Conservation (phyloP, 2,888 invertebrate species). For the Euzetes globulus region DNA sequence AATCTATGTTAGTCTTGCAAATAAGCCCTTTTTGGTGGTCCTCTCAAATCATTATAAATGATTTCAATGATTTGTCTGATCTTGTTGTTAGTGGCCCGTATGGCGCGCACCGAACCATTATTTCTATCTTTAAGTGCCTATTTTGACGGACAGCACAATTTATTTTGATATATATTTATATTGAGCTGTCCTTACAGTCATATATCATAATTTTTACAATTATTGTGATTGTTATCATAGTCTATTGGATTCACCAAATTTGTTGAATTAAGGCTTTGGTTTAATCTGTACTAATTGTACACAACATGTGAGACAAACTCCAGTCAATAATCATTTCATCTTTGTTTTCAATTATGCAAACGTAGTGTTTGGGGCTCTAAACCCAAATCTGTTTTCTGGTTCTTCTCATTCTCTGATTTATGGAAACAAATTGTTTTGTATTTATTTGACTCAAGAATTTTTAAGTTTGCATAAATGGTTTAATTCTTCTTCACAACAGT, state of each 20-base stretch:
- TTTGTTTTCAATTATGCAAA: neutral
- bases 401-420: no score
- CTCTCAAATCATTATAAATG: neutral
- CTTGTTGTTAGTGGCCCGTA: constrained; percentile 11
- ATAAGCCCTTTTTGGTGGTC: neutral
- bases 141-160: neutral
- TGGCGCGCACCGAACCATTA: neutral
- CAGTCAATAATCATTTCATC: neutral
- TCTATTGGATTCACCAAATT: neutral
- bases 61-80: neutral
- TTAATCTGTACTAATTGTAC: neutral
- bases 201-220: constrained; percentile 1
- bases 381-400: no score
- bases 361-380: no score
- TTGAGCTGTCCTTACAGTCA: neutral
- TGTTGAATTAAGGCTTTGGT: neutral
- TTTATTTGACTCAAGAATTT: no score
- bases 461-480: no score
- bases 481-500: no score
- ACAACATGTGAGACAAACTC: neutral
- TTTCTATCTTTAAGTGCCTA: neutral
- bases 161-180: neutral
- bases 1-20: neutral
- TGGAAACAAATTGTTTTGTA: no score
- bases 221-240: neutral